Evolutionary conservation across 1,140 invertebrate genomes (phyloP), one percentile per base, ranked within the genome.

Genomic region (Heliothis virescens): DNA sequence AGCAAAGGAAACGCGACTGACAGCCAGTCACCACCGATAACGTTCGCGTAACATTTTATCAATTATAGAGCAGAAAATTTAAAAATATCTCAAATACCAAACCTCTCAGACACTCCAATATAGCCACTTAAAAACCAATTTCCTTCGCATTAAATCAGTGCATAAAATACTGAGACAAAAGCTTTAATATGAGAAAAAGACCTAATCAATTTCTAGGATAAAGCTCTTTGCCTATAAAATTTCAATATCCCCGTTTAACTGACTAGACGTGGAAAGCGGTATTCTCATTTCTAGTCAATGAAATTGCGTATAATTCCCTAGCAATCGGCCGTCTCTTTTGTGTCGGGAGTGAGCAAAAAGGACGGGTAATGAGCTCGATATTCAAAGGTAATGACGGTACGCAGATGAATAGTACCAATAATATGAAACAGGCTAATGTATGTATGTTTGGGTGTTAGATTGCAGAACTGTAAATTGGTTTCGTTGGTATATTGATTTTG

Each of bases 221-320:
- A 77, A 67, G 52, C 53, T 59, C 50, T 78, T 57, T 69, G 48
- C 41, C 63, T 67, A 78, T 78, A 78, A 78, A 78, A 78, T 78
- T 78, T 69, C 75, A 78, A 78, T 78, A 78, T 78, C 75, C 18
- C 50, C 18, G 75, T 57, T 63, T 69, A 57, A 69, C 52, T 53
- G 75, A 62, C 63, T 78, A 78, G 75, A 69, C 75, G 48, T 26
- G 53, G 29, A 48, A 78, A 69, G 53, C 75, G 75, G 75, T 69
- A 78, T 78, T 78, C 75, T 78, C 75, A 78, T 78, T 78, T 78
- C 75, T 69, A 67, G 52, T 69, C 75, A 78, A 69, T 78, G 63
- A 78, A 78, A 78, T 78, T 69, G 75, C 75, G 50, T 78, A 69
- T 78, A 78, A 69, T 78, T 67, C 75, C 60, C 63, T 78, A 10